Conservation (phyloP, 2,113 vertebrate genomes). For the Chroicocephalus ridibundus region DNA sequence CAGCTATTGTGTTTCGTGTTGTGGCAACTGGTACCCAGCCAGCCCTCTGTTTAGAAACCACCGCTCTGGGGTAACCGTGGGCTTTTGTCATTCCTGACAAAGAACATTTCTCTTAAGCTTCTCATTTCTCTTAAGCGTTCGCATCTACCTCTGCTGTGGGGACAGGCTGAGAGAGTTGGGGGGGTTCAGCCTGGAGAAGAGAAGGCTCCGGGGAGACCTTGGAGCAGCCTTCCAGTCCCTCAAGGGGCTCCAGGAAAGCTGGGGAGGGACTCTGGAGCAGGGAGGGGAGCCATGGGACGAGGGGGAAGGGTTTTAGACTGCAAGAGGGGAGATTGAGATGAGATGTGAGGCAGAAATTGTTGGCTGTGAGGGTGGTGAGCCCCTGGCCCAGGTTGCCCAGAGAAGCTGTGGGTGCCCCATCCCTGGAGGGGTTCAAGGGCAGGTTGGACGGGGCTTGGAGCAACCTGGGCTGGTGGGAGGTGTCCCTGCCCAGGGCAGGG, state of each 20-base stretch:
- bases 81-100: background rate
- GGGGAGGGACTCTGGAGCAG: background rate
- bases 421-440: no score
- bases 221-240: no score
- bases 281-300: background rate
- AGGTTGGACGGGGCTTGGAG: no score
- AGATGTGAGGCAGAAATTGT: no score
- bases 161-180: background rate
- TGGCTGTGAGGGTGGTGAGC: no score
- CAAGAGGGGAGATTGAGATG: no score
- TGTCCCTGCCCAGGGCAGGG: no score
- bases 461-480: no score
- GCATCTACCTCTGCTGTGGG: background rate
- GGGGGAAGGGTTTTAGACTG: no score
- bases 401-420: no score
- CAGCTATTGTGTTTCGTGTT: background rate
- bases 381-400: no score
- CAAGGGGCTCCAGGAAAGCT: background rate
- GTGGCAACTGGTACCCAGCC: background rate
- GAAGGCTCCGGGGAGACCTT: background rate
- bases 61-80: accelerated
- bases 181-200: background rate
- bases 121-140: background rate
- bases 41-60: background rate
- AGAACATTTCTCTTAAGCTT: background rate